These are phyloP conservation scores for Pyrgus malvae DNA, from an alignment of 2,888 invertebrate species.

Conservation along the genomic window DNA sequence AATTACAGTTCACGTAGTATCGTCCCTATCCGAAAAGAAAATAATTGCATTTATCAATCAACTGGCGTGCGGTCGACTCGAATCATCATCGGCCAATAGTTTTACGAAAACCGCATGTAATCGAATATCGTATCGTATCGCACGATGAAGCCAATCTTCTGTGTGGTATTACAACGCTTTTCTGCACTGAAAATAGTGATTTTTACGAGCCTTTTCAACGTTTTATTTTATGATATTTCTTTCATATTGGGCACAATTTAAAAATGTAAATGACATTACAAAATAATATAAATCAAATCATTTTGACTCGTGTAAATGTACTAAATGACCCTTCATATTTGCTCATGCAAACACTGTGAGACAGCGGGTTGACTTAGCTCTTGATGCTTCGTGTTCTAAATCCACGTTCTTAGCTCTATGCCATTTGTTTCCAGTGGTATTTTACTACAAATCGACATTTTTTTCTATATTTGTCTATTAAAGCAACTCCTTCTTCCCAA, in stretches of 20 bases:
- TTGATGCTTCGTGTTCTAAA: slow-evolving; percentile 68
- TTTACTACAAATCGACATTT: too few relatives aligned
- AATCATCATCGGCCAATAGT: background rate
- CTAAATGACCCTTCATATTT: slow-evolving; percentile 57
- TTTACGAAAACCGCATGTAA: slow-evolving; percentile 7
- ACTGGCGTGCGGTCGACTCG: background rate
- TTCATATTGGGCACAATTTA: too few relatives aligned
- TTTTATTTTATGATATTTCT: too few relatives aligned
- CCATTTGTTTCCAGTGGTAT: slow-evolving; percentile 19
- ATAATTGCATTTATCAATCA: slow-evolving; percentile 7
- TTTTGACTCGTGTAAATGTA: too few relatives aligned
- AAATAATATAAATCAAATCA: too few relatives aligned
- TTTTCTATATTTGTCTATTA: too few relatives aligned
- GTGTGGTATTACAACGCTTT: background rate
- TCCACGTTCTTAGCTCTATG: slow-evolving; percentile 44
- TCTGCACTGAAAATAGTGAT: background rate
- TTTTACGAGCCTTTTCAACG: background rate
- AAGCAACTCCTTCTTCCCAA: too few relatives aligned
- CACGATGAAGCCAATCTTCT: background rate
- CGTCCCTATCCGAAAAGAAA: background rate
- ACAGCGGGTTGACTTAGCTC: slow-evolving; percentile 71
- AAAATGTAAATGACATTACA: too few relatives aligned
- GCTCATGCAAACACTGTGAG: slow-evolving; percentile 61
- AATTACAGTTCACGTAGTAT: too few relatives aligned
- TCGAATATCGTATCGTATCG: slow-evolving; percentile 4